Evolutionary conservation across 2,888 invertebrate genomes (phyloP).

Genomic region (Ichneumon xanthorius): DNA sequence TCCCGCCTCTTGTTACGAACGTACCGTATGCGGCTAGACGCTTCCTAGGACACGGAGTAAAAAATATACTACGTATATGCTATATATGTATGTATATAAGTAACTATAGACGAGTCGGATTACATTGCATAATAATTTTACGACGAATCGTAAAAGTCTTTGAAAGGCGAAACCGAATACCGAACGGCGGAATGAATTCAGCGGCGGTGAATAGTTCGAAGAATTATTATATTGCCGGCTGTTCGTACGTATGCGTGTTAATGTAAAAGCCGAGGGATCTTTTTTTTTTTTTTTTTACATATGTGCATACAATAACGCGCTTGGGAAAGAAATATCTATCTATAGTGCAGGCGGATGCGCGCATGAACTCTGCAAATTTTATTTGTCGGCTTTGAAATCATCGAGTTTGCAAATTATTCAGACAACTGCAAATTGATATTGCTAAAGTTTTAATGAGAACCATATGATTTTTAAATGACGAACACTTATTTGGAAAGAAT

Average conservation of each 20-base stretch:
- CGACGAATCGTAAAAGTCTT: constrained; percentile 74
- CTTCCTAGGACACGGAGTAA: constrained; percentile 51
- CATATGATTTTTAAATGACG: not conserved
- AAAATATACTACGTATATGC: constrained; percentile 4
- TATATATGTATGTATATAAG: constrained; percentile 57
- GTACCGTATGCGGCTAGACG: constrained; percentile 38
- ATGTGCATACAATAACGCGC: not conserved
- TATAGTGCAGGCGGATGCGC: not conserved
- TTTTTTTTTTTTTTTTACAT: not conserved
- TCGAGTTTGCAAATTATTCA: not conserved
- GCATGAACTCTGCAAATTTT: constrained; percentile 28
- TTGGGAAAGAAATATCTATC: not conserved
- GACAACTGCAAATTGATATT: too few relatives aligned
- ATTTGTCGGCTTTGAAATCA: not conserved
- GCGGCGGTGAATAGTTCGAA: constrained; percentile 53
- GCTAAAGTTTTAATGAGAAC: not conserved
- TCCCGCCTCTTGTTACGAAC: constrained; percentile 32
- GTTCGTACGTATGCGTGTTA: constrained; percentile 1
- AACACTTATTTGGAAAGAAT: not conserved
- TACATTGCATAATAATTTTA: constrained; percentile 82
- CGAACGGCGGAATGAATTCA: constrained; percentile 60
- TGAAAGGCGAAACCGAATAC: constrained; percentile 70
- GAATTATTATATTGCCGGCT: constrained; percentile 50
- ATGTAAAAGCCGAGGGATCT: not conserved
- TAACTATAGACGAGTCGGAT: constrained; percentile 81